Conservation (phyloP, 2,888 invertebrate species). For the Caenorhabditis uteleia region DNA sequence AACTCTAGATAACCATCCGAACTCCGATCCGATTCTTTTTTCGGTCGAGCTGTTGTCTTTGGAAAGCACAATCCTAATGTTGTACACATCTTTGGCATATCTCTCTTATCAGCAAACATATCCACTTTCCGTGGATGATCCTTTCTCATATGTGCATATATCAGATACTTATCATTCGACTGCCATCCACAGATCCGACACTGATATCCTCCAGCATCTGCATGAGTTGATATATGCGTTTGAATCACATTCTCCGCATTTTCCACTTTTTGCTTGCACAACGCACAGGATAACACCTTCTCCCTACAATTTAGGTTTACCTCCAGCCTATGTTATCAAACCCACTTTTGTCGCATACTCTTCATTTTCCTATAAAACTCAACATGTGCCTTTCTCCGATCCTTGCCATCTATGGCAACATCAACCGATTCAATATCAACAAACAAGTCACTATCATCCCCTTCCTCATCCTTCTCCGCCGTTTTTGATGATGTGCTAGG, state of each 20-base stretch:
- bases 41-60: conserved; percentile 21
- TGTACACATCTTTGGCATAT: conserved; percentile 42
- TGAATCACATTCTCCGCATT: conserved; percentile 48
- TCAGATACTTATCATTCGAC: conserved; percentile 35
- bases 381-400: conserved; percentile 52
- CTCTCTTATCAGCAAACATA: conserved; percentile 41
- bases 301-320: conserved; percentile 26
- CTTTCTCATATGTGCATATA: conserved; percentile 47
- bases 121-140: conserved; percentile 44
- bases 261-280: conserved; percentile 41
- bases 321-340: neutral
- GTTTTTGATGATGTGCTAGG: conserved; percentile 32
- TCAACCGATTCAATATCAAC: conserved; percentile 52
- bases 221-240: conserved; percentile 48
- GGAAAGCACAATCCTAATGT: conserved; percentile 39
- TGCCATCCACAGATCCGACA: conserved; percentile 49
- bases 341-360: conserved; percentile 43
- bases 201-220: conserved; percentile 41
- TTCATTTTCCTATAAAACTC: conserved; percentile 57
- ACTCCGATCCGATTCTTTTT: conserved; percentile 25
- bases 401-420: conserved; percentile 34
- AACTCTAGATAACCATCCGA: conserved; percentile 3
- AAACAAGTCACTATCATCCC: conserved; percentile 50
- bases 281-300: conserved; percentile 36
- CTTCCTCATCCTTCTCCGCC: conserved; percentile 17